Evolutionary conservation across 2,797 vertebrate species (phyloP).

Genomic region (Sebastes oblongus): DNA sequence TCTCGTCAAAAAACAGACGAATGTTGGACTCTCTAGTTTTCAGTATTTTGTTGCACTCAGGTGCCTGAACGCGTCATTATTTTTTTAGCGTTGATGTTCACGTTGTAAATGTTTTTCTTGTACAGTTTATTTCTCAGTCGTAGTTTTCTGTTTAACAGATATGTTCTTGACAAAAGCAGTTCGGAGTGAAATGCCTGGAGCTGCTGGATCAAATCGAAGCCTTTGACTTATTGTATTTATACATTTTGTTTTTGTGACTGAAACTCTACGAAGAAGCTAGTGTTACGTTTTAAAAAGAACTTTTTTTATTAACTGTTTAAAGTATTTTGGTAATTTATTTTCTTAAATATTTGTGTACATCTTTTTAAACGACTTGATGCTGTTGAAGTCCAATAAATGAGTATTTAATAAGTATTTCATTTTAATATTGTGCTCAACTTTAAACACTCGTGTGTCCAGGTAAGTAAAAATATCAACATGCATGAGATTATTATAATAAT

Average conservation of each 20-base stretch:
- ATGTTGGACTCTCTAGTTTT: neutral
- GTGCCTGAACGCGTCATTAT: constrained; percentile 20
- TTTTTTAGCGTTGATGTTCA: neutral
- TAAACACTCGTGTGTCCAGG: neutral
- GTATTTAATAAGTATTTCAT: constrained; percentile 33
- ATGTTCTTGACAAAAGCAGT: constrained; percentile 69
- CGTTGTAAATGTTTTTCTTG: constrained; percentile 49
- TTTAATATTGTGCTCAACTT: neutral
- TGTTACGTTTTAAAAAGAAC: constrained; percentile 43
- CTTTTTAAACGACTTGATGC: constrained; percentile 57
- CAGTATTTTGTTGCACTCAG: neutral
- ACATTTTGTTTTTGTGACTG: constrained; percentile 22
- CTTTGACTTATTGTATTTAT: constrained; percentile 63
- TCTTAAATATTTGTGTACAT: constrained; percentile 69
- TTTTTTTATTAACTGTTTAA: constrained; percentile 53
- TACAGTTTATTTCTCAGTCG: constrained; percentile 13
- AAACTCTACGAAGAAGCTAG: neutral
- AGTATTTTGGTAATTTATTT: constrained; percentile 80
- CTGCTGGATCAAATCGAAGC: constrained; percentile 57
- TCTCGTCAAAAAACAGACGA: neutral
- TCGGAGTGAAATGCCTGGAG: constrained; percentile 40
- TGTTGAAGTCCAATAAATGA: constrained; percentile 58
- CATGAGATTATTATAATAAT: neutral
- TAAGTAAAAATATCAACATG: neutral
- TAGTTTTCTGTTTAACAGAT: constrained; percentile 33